phyloP scores from a whole-genome alignment of 53 echinoderm and acorn worm genomes.

The Luidia sarsii region DNA sequence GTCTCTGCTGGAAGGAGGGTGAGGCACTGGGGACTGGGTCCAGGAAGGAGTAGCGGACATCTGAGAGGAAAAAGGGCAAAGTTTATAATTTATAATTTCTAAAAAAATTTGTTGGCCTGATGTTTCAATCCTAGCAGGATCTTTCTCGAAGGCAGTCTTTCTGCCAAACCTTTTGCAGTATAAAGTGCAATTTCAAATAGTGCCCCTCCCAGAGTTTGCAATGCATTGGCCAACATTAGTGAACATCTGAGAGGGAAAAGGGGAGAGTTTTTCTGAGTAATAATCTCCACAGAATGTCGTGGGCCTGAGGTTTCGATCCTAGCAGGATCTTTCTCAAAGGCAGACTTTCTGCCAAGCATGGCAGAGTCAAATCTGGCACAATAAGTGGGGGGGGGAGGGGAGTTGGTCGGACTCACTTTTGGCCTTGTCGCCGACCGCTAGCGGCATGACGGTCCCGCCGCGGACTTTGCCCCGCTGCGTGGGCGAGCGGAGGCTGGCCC shows the following conservation, averaged over 20 bases:
- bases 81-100: not conserved
- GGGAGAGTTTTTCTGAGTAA: not conserved
- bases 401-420: not conserved
- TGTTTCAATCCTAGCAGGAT: not conserved
- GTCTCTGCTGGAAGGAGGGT: conserved; percentile 84
- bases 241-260: conserved; percentile 33
- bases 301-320: not conserved
- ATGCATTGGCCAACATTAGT: too few relatives aligned
- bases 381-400: too few relatives aligned
- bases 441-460: conserved; percentile 24
- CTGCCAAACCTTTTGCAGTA: not conserved
- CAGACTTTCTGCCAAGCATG: not conserved
- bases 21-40: conserved; percentile 78
- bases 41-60: conserved; percentile 43
- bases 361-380: too few relatives aligned
- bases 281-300: not conserved
- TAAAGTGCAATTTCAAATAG: not conserved
- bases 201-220: too few relatives aligned
- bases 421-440: conserved; percentile 15
- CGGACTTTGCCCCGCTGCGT: conserved; percentile 29
- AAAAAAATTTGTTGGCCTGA: not conserved
- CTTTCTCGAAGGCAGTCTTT: too few relatives aligned
- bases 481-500: conserved; percentile 37
- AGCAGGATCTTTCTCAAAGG: too few relatives aligned
- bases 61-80: conserved; percentile 17